Evolutionary conservation across 2,888 invertebrate genomes (phyloP).

Genomic region (Drosophila melanosoma): DNA sequence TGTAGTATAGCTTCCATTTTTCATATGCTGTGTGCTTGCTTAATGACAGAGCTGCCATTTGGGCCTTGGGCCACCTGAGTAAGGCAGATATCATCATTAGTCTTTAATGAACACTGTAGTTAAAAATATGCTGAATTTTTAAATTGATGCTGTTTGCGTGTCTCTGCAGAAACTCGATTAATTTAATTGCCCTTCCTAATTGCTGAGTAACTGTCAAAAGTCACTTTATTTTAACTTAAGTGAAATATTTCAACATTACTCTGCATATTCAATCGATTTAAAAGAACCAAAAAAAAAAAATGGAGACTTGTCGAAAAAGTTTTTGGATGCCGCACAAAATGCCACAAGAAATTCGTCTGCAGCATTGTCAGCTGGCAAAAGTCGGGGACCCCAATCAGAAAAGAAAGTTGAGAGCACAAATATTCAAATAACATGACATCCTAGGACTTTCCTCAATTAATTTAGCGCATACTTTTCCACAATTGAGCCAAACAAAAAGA

Average conservation of each 20-base stretch:
- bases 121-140: neutral
- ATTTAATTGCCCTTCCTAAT: constrained; percentile 10
- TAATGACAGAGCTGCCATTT: constrained; percentile 62
- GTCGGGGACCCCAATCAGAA: constrained; percentile 31
- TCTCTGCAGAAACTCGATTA: neutral
- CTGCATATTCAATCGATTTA: neutral
- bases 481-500: constrained; percentile 17
- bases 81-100: constrained; percentile 55
- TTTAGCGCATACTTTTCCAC: constrained; percentile 45
- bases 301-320: constrained; percentile 14
- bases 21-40: constrained; percentile 61
- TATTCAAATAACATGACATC: constrained; percentile 42
- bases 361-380: constrained; percentile 40
- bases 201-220: neutral
- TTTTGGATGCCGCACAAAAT: constrained; percentile 11
- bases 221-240: neutral
- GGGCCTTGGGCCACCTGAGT: constrained; percentile 53
- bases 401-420: constrained; percentile 41
- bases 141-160: neutral
- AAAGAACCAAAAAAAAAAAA: neutral
- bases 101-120: constrained; percentile 56
- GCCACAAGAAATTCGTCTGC: constrained; percentile 19
- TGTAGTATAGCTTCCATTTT: constrained; percentile 64
- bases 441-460: constrained; percentile 43
- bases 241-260: constrained; percentile 3